phyloP scores from a whole-genome alignment of 2,888 invertebrate species.

The Idaea dimidiata region DNA sequence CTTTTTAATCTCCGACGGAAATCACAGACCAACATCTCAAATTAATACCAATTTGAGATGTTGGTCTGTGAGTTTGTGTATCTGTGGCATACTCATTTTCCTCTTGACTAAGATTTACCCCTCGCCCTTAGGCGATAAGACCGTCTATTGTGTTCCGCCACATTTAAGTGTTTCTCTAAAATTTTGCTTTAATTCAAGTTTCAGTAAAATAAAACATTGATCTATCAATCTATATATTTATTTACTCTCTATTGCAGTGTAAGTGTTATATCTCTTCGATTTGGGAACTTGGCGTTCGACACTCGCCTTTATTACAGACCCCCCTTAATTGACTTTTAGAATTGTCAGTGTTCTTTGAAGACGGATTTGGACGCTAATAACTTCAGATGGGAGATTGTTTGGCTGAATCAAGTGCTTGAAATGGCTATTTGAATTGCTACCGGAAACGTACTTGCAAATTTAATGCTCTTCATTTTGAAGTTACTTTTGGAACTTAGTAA shows the following conservation, averaged over 20 bases:
- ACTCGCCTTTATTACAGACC: constrained; percentile 16
- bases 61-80: no score
- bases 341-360: constrained; percentile 12
- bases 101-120: no score
- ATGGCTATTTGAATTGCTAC: not conserved
- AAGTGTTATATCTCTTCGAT: not conserved
- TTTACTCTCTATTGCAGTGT: not conserved
- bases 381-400: constrained; percentile 1
- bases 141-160: no score
- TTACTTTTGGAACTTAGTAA: not conserved
- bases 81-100: no score
- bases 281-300: not conserved
- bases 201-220: no score
- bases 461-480: not conserved
- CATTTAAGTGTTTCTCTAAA: no score
- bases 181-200: no score
- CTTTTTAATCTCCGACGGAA: no score
- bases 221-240: not conserved
- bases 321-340: constrained; percentile 24
- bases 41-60: no score
- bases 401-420: not conserved
- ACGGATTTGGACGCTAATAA: constrained; percentile 4
- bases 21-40: no score
- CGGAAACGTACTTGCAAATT: not conserved
- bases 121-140: no score